Conservation (phyloP, 2,113 vertebrate species). For the Apistogramma diplotaenia region DNA sequence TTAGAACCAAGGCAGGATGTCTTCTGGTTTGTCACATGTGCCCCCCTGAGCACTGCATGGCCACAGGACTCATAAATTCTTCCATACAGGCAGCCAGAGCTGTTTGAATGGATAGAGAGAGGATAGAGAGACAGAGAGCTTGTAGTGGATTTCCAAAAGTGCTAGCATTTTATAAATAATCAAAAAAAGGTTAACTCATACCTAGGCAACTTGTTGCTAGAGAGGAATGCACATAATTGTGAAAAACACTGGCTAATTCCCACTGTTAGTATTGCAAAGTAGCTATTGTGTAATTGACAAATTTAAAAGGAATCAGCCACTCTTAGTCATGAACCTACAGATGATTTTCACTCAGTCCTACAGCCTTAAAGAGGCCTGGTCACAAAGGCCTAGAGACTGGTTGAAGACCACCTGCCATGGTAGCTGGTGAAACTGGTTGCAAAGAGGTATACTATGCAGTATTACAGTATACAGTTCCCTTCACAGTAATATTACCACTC, state of each 20-base stretch:
- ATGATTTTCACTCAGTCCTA: background rate
- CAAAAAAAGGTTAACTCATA: background rate
- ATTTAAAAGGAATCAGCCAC: background rate
- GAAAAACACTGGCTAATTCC: background rate
- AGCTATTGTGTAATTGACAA: background rate
- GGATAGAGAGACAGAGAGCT: background rate
- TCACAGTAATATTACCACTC: no score
- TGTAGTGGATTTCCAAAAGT: background rate
- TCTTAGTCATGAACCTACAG: background rate
- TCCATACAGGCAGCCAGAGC: conserved; percentile 16
- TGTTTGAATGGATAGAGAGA: background rate
- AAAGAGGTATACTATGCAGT: no score
- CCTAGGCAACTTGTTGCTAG: background rate
- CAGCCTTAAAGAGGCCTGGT: background rate
- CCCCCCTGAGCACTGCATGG: conserved; percentile 47
- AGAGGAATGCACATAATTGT: background rate
- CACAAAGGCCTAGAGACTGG: background rate
- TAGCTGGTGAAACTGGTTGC: background rate
- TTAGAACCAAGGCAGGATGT: conserved; percentile 67
- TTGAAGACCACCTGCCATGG: background rate
- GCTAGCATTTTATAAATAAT: no score
- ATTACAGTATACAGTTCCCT: no score
- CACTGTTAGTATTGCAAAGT: background rate
- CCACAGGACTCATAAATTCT: conserved; percentile 64
- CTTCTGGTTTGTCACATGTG: conserved; percentile 35